phyloP scores from a whole-genome alignment of 2,113 vertebrate species.

The Laticauda colubrina region DNA sequence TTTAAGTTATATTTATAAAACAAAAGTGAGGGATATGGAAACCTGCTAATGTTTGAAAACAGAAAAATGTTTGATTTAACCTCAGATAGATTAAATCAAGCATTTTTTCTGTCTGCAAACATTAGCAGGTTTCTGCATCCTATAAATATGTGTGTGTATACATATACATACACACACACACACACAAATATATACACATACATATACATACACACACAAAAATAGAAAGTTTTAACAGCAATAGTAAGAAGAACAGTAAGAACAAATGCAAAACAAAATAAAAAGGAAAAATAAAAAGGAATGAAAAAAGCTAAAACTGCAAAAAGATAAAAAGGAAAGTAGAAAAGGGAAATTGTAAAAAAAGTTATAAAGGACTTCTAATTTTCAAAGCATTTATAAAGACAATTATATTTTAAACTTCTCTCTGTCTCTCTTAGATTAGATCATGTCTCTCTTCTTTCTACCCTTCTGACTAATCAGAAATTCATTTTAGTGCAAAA shows the following conservation, averaged over 20 bases:
- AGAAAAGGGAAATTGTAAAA: neutral
- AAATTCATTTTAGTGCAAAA: neutral
- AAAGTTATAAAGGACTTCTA: neutral
- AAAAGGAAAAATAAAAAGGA: neutral
- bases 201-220: too few relatives aligned
- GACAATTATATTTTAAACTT: neutral
- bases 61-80: constrained; percentile 46
- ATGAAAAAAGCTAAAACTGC: neutral
- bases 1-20: constrained; percentile 59
- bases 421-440: neutral
- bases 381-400: neutral
- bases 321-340: neutral
- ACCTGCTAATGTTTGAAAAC: constrained; percentile 34
- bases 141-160: too few relatives aligned
- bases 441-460: neutral
- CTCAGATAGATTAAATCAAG: neutral
- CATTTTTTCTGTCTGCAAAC: constrained; percentile 24
- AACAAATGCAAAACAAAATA: neutral
- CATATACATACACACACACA: too few relatives aligned
- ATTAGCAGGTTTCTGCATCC: constrained; percentile 42
- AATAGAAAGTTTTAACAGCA: neutral
- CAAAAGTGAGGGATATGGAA: constrained; percentile 45
- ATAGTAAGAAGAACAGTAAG: neutral
- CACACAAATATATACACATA: too few relatives aligned
- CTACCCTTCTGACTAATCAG: neutral